These are phyloP conservation scores for Heterodera filipjevi DNA, from an alignment of 2,888 invertebrate genomes.

Conservation along the genomic window DNA sequence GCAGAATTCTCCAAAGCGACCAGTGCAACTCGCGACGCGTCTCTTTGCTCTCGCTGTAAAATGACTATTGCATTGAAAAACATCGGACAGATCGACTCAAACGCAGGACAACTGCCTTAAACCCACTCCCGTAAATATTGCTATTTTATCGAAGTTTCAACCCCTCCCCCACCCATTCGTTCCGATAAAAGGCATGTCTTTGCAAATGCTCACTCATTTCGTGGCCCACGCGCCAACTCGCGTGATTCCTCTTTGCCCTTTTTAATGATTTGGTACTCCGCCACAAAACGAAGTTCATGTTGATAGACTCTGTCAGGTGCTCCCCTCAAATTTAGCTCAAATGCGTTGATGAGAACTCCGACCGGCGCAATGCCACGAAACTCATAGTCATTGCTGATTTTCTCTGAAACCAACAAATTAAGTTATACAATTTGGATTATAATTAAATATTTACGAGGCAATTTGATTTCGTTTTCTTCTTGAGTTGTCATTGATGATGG, in stretches of 20 bases:
- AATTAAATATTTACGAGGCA: neutral
- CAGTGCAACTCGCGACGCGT: constrained; percentile 29
- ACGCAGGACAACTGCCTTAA: too few relatives aligned
- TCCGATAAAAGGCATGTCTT: neutral
- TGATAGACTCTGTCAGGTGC: constrained; percentile 5
- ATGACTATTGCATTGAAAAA: too few relatives aligned
- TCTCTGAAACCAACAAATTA: neutral
- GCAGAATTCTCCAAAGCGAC: constrained; percentile 27
- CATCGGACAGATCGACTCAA: too few relatives aligned
- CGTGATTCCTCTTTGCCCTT: constrained; percentile 9
- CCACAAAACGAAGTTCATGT: constrained; percentile 17
- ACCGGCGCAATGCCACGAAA: neutral
- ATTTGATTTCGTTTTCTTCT: neutral
- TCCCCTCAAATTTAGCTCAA: neutral
- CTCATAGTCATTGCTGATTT: constrained; percentile 1
- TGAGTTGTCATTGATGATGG: neutral
- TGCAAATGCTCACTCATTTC: constrained; percentile 24
- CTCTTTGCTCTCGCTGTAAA: constrained; percentile 28
- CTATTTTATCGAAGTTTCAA: too few relatives aligned
- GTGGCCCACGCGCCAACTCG: constrained; percentile 25
- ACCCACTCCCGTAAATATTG: too few relatives aligned
- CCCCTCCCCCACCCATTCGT: too few relatives aligned
- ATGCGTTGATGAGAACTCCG: constrained; percentile 22
- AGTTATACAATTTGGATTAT: neutral
- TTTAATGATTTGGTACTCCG: neutral